These are phyloP conservation scores for Anneissia japonica DNA, from an alignment of 35 echinoderm and acorn worm genomes.

Conservation along the genomic window DNA sequence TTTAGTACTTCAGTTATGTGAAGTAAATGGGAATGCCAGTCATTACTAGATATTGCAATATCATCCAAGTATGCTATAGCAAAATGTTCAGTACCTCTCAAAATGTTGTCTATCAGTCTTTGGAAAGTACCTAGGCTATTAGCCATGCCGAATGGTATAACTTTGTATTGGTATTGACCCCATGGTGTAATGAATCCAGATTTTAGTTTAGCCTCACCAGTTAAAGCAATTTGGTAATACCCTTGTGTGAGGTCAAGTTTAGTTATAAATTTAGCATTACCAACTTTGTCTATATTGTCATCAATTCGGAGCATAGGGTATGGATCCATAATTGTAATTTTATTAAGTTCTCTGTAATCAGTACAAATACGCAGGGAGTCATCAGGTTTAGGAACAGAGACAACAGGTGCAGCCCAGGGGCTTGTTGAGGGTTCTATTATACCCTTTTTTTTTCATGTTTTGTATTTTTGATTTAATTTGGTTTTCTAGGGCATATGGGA, in stretches of 20 bases:
- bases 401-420: constrained; percentile 27
- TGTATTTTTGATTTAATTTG: constrained; percentile 23
- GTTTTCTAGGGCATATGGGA: constrained; percentile 25
- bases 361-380: background rate
- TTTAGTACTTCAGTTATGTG: too few relatives aligned
- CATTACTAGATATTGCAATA: background rate
- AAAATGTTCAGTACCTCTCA: background rate
- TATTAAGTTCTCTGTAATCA: background rate
- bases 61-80: background rate
- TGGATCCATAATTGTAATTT: background rate
- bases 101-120: background rate
- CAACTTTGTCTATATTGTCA: background rate
- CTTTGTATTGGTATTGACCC: background rate
- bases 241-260: background rate
- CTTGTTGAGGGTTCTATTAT: constrained; percentile 29
- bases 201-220: background rate
- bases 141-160: background rate
- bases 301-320: constrained; percentile 1
- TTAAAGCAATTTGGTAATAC: too few relatives aligned
- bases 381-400: background rate
- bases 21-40: background rate
- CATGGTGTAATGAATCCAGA: background rate
- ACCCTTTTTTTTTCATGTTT: constrained; percentile 6
- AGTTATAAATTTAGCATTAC: background rate
- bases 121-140: background rate